A percentile compares a stretch with the other conserved stretches of the same genome.
Evolutionary conservation across 2,888 invertebrate species (phyloP).

Genomic region (Resseliella maxima): DNA sequence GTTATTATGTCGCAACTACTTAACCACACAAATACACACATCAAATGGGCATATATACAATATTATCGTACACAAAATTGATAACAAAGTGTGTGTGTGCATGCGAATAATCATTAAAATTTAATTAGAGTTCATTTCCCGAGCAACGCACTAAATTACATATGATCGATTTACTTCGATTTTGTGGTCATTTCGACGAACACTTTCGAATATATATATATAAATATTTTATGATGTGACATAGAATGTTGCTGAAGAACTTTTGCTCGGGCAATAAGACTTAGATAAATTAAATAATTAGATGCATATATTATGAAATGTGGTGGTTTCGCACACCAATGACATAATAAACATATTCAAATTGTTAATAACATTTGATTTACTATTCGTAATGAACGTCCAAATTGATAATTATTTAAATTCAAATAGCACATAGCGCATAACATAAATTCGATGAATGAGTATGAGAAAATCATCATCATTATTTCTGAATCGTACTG

Average conservation of each 20-base stretch:
- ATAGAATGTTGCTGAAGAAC: background rate
- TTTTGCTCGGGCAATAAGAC: background rate
- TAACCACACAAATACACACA: background rate
- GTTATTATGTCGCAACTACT: background rate
- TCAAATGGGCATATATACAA: background rate
- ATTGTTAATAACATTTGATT: slow-evolving; percentile 24
- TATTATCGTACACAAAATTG: background rate
- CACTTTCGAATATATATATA: background rate
- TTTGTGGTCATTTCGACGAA: background rate
- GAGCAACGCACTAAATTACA: background rate
- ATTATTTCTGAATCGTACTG: background rate
- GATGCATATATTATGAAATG: slow-evolving; percentile 15
- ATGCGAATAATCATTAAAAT: background rate
- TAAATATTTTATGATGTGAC: background rate
- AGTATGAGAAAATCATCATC: background rate
- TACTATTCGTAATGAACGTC: background rate
- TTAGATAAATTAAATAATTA: background rate
- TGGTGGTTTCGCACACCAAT: slow-evolving; percentile 45
- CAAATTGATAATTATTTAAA: slow-evolving; percentile 1
- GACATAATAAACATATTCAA: background rate
- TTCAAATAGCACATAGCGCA: background rate
- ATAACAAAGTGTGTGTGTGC: background rate
- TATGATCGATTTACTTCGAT: background rate
- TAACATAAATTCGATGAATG: background rate
- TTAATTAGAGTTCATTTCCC: slow-evolving; percentile 30